phyloP scores from a whole-genome alignment of 2,113 vertebrate genomes.

The Falco punctatus region DNA sequence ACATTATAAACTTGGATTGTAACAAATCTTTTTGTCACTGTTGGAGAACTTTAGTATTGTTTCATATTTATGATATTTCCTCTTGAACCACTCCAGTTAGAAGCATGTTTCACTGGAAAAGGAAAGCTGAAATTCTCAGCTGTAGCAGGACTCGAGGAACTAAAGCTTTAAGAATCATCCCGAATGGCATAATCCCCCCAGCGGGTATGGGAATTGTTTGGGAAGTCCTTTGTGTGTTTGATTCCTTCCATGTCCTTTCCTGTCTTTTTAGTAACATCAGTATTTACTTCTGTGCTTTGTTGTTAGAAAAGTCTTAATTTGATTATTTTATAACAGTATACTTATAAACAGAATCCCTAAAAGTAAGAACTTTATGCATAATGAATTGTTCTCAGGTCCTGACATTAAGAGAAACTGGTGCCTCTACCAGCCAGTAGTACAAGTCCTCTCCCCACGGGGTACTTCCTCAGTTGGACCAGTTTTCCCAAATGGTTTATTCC shows the following conservation, averaged over 20 bases:
- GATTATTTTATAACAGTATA: background rate
- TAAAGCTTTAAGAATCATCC: background rate
- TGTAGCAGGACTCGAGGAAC: background rate
- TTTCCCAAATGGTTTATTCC: background rate
- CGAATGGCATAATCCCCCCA: background rate
- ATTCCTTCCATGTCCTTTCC: background rate
- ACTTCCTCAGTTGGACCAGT: background rate
- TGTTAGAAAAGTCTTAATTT: slow-evolving; percentile 10
- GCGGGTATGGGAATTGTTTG: background rate
- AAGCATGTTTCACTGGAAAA: background rate
- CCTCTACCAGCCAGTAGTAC: background rate
- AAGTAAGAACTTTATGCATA: background rate
- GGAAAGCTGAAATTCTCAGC: background rate
- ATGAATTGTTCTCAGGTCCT: background rate
- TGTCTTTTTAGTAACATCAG: background rate
- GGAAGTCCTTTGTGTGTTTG: background rate
- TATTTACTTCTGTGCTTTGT: background rate
- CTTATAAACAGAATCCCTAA: background rate
- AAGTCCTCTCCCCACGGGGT: background rate
- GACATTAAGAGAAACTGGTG: background rate
- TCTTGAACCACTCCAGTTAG: background rate
- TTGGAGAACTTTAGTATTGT: background rate
- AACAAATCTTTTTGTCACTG: background rate
- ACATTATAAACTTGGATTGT: background rate
- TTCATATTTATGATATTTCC: background rate